Evolutionary conservation across 2,888 invertebrate genomes (phyloP), one percentile per base, ranked within the genome.

Genomic region (Andrena haemorrhoa): DNA sequence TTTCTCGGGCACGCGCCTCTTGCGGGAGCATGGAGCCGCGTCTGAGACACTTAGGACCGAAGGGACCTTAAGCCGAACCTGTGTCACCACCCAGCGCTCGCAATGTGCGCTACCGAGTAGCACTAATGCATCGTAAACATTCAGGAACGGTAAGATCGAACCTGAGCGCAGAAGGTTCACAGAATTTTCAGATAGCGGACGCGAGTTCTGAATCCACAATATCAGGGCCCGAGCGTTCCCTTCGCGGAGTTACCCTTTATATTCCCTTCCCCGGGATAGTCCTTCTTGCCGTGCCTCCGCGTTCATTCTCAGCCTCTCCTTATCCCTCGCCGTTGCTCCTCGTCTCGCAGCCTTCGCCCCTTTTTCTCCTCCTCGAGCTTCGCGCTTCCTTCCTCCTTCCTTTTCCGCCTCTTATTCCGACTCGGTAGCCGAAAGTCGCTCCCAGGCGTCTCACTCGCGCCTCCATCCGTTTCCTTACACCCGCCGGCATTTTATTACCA

Each of bases 401-500:
- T 64, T 35, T 69, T 16, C 35, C 65, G 65, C 70, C 61, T 35
- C 47, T 71, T 68, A 63, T 65, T 60, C 58, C 65, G 26, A 41
- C 58, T 56, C 53, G 61, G 72, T 61, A 71, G 70, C 81, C 73
- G 75, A 82, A 84, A 88, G 76, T 79, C 81, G 70, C 81, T 81
- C 75, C 77, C 72, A 79, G 80, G 69, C 82, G 76, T 70, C 76
- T 74, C 70, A 51, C 77, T 75, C 70, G 71, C 58, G 66, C 75
- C 82, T 72, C 75, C 76, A 72, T 79, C 66, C 75, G 64, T 61
- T 76, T 76, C 78, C 72, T 84, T 65, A 72, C 77, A 68, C 74
- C 82, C 74, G 49, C 74, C 66, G 82, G 83, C 86, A 88, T 90
- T 90, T 90, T 90, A 90, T 90, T 89, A 87, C 88, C 78, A 71